Conservation (phyloP, 2,113 vertebrate species). For the Ameiurus melas region DNA sequence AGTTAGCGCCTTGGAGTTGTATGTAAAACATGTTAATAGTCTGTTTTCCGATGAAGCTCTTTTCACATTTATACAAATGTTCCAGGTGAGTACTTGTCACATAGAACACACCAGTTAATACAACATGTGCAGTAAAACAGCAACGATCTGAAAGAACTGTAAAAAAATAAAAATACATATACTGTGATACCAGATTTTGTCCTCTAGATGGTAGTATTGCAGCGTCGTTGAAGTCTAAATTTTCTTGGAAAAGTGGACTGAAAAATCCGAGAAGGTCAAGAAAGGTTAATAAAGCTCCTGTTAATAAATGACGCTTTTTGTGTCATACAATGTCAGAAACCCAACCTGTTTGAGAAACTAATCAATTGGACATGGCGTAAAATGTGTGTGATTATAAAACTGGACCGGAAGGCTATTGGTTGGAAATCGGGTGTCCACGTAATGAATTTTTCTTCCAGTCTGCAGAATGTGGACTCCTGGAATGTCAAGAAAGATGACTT, state of each 20-base stretch:
- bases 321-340: too few species aligned
- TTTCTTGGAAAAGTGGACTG: background rate
- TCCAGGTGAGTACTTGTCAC: background rate
- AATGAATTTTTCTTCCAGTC: background rate
- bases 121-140: background rate
- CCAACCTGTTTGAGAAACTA: background rate
- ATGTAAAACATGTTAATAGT: background rate
- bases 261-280: background rate
- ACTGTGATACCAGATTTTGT: slow-evolving; percentile 24
- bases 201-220: slow-evolving; percentile 69
- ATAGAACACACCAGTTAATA: background rate
- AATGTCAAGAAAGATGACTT: background rate
- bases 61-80: background rate
- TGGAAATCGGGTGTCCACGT: background rate
- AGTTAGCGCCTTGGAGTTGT: too few species aligned
- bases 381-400: background rate
- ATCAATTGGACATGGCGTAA: background rate
- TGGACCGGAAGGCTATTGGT: background rate
- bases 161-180: background rate
- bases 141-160: background rate
- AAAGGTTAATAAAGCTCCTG: background rate
- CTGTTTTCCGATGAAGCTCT: background rate
- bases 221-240: background rate
- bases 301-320: background rate
- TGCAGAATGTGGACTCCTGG: background rate